Evolutionary conservation across 2,888 invertebrate genomes (phyloP), one percentile per base, ranked within the genome.

Genomic region (Aporophyla nigra): DNA sequence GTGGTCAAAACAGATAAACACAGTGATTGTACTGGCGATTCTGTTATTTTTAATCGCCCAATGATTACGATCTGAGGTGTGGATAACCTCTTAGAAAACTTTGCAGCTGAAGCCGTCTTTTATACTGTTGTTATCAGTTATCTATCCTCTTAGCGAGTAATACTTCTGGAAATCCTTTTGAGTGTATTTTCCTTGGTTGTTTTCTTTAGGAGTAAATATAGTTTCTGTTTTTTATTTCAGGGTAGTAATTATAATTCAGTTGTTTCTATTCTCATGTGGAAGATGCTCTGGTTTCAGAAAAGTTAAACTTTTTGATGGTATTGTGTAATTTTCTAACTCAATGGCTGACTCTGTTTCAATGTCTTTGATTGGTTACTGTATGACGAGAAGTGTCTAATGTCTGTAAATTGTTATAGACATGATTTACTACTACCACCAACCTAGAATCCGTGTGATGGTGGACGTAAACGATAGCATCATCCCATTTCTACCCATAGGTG

Each of bases 1-100:
- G 93, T 90, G 95, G 95, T 94, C 93, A 92, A 91, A 93, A 92
- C 90, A 91, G 87, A 89, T 90, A 93, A 93, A 93, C 90, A 93
- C 88, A 73, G 85, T 76, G 84, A 88, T 83, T 85, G 82, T 87
- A 70, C 74, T 71, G 79, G 84, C 74, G 84, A 92, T 91, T 87
- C 74, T 86, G 86, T 87, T 88, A 85, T 83, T 84, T 87, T 88
- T 84, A 88, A 86, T 87, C 87, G 87, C 82, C 78, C 24, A 61
- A n/a, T 77, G 90, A 91, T 91, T 83, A 72, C 65, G 53, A 88
- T 89, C 86, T 82, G 66, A 78, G 83, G 81, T 84, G 80, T 79
- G 73, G 82, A 86, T 81, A 78, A 73, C 68, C 74, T 74, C 80
- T 80, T 65, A 74, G 78, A 80, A 81, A 71, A 80, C n/a, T 75